phyloP scores from a whole-genome alignment of 2,888 invertebrate species.

The Horisme vitalbata region DNA sequence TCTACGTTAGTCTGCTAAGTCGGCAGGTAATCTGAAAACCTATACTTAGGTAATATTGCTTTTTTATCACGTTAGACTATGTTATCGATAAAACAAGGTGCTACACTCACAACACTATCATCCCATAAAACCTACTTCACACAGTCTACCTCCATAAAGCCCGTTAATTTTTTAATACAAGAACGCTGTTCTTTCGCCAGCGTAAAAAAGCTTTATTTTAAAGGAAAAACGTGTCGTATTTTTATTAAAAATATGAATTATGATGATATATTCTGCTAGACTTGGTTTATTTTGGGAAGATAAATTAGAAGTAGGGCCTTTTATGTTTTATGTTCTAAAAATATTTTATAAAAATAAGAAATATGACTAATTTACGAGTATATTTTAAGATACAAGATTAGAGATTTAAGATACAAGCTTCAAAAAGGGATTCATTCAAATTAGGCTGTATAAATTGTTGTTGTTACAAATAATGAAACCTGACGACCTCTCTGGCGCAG shows the following conservation, averaged over 20 bases:
- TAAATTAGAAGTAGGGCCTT: constrained; percentile 9
- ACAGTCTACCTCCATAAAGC: constrained; percentile 18
- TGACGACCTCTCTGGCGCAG: too few species aligned
- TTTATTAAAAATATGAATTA: constrained; percentile 22
- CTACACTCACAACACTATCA: constrained; percentile 6
- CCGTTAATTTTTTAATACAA: constrained; percentile 31
- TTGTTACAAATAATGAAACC: too few species aligned
- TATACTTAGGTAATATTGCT: too few species aligned
- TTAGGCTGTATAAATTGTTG: too few species aligned
- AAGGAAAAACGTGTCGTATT: constrained; percentile 34
- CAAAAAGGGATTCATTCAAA: too few species aligned
- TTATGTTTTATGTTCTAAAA: constrained; percentile 4
- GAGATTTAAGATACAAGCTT: too few species aligned
- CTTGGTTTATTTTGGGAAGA: constrained; percentile 9
- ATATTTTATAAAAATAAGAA: background rate
- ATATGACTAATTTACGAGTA: too few species aligned
- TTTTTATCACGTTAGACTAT: background rate
- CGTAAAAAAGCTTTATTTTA: constrained; percentile 30
- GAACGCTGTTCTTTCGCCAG: constrained; percentile 25
- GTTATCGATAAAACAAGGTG: constrained; percentile 11
- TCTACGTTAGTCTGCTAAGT: too few species aligned
- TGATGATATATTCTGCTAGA: constrained; percentile 12
- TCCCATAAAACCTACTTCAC: constrained; percentile 19
- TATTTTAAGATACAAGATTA: too few species aligned
- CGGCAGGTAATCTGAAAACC: too few species aligned